phyloP scores from a whole-genome alignment of 2,888 invertebrate genomes.

The Strigamia transsilvanica region DNA sequence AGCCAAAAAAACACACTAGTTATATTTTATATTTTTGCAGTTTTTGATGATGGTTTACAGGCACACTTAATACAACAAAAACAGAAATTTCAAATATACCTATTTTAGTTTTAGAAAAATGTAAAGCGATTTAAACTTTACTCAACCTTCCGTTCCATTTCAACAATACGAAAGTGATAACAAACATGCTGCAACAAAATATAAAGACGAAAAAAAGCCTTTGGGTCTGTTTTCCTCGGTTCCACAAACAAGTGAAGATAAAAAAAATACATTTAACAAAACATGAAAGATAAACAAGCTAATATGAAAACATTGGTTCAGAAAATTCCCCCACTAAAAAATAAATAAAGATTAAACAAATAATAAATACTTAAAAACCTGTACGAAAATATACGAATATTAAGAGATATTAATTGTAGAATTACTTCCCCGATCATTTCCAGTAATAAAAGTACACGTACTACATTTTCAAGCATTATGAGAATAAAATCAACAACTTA shows the following conservation, averaged over 20 bases:
- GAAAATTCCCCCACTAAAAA: neutral
- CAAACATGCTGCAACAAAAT: neutral
- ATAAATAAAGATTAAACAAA: neutral
- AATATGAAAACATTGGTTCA: neutral
- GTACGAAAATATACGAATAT: no score
- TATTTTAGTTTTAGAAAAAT: no score
- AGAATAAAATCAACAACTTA: neutral
- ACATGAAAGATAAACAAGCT: neutral
- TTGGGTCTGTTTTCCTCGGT: neutral
- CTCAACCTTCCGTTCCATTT: neutral
- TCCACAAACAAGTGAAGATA: neutral
- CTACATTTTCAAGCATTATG: no score
- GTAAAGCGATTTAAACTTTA: neutral
- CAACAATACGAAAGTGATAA: neutral
- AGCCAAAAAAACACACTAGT: no score
- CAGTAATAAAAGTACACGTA: no score
- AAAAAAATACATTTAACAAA: neutral
- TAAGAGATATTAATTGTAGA: no score
- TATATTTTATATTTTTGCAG: no score
- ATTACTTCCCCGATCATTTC: no score
- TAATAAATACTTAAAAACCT: neutral
- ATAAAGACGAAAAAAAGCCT: neutral
- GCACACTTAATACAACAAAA: no score
- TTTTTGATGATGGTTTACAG: no score
- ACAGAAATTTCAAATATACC: no score